Evolutionary conservation across 2,113 vertebrate species (phyloP), one percentile per base, ranked within the genome.

Genomic region (Upupa epops): DNA sequence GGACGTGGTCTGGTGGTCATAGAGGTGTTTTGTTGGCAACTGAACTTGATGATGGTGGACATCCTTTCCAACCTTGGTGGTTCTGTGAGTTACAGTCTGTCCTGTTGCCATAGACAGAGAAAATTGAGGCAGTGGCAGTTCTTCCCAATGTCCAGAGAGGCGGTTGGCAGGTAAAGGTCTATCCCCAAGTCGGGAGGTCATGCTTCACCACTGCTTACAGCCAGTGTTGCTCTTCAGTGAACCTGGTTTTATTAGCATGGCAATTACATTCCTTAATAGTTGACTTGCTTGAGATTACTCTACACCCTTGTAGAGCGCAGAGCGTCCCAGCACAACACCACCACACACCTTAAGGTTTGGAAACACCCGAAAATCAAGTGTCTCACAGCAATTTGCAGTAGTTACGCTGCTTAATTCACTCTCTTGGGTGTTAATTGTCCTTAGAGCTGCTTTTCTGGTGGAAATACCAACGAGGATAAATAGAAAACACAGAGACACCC

Each of bases 261-360:
- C 83, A 34, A 42, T 72, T 84, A 9, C 69, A 4, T 37, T 16
- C 54, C 51, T 19, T 58, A 83, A 51, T 69, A 40, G n/a, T 90
- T 81, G 49, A 69, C 81, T 81, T 84, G 73, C 71, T 31, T 78
- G 83, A 72, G 73, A 74, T 91, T 77, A 72, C 24, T 54, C 37
- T 60, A 24, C 68, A 32, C 31, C 3, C 37, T 56, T 60, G 48
- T 66, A 76, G 91, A 73, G 61, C 15, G 55, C 46, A 19, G 28
- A 9, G 75, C 64, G 83, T 24, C 74, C n/a, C n/a, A n/a, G n/a
- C n/a, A 26, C 88, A 88, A 46, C 77, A 88, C 34, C 76, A 3
- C 11, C 9, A 63, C 22, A 28, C 37, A 24, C 66, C 60, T 52
- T 65, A 37, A 79, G 40, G 59, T 28, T 86, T 52, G 72, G 86